Base-by-base conservation (phyloP, 2,888 invertebrate species). In the Horisme vitalbata region DNA sequence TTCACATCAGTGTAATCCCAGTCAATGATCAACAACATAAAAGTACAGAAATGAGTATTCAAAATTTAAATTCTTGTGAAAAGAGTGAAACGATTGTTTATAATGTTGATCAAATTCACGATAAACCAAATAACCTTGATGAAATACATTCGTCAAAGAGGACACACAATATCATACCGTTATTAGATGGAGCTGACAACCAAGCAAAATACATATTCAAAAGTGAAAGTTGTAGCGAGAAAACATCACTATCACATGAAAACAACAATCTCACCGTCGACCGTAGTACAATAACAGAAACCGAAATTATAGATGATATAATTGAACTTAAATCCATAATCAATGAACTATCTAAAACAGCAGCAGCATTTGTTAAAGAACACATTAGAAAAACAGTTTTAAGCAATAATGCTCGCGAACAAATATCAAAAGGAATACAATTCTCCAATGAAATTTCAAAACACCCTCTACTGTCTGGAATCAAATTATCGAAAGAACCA, bases 181-280 rank as follows among this genome's bases (percentile, higher is more conserved):
- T 84, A 50, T 67, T 83, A 23, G 83, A 85, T 50, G 68, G 72
- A 9, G 67, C 82, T 26, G 55, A 57, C 1, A 83, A 78, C 50
- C 71, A 81, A 58, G 48, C 61, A 6, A 76, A 77, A 56, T 75
- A 74, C 52, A 68, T 79, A 12, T 62, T 71, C 8, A 66, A 55
- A 30, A 61, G 51, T 53, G 62, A 61, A 11, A 63, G 50, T 31
- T 61, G 62, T 9, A 58, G 33, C 24, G 50, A 59, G 24, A 59
- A 65, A 11, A 37, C 32, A 3, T 3, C 2, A 23, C 9, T 18
- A 30, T 48, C 49, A 21, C 39, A 54, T 15, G 33, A 54, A 38
- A 11, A 41, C 12, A 48, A 51, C 44, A 28, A 6, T 32, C 39
- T 47, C 12, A 31, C 43, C 20, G 38, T 36, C 4, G 61, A 65